Percentiles rank a stretch among this genome's conserved stretches.
These are phyloP conservation scores for Ageneiosus marmoratus DNA, from an alignment of 2,113 vertebrate genomes.

Conservation along the genomic window DNA sequence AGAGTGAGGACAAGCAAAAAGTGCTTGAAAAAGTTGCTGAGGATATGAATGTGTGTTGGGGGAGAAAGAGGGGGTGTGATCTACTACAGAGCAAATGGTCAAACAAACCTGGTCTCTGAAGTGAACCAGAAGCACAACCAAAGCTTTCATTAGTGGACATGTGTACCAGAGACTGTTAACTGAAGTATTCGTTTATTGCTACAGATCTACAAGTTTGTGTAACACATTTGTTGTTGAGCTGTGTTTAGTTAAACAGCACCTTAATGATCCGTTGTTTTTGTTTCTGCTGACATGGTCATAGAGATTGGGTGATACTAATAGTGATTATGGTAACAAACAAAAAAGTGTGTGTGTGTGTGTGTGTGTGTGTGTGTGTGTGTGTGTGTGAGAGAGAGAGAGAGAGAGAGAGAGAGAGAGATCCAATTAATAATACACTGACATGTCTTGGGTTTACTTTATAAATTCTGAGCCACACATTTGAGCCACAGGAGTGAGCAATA, in stretches of 20 bases:
- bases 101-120: neutral
- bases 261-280: neutral
- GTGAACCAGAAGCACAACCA: neutral
- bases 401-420: constrained; percentile 33
- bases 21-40: neutral
- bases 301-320: neutral
- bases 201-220: neutral
- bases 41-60: neutral
- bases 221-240: neutral
- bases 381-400: constrained; percentile 21
- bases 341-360: neutral
- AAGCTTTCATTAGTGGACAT: neutral
- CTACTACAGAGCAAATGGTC: neutral
- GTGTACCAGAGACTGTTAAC: neutral
- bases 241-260: neutral
- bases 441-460: neutral
- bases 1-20: constrained; percentile 2
- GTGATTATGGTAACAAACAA: neutral
- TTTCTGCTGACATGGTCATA: neutral
- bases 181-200: neutral
- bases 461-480: neutral
- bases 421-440: neutral
- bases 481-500: neutral
- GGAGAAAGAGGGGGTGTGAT: no score
- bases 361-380: no score